phyloP scores from a whole-genome alignment of 2,888 invertebrate species.

The Nephrotoma appendiculata region DNA sequence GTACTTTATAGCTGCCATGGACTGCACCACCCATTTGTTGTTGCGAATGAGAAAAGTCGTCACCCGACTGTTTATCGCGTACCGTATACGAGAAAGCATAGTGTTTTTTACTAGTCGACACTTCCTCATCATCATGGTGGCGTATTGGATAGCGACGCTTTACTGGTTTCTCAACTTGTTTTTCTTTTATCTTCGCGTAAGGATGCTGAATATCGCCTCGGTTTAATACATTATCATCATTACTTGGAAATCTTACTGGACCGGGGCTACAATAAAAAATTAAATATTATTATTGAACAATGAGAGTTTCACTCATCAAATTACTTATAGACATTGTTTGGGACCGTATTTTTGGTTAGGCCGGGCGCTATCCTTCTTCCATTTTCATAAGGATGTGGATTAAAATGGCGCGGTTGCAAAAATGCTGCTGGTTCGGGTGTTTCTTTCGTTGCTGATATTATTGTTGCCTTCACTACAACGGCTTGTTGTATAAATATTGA shows the following conservation, averaged over 20 bases:
- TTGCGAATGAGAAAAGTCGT: slow-evolving; percentile 47
- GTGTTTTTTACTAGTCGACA: slow-evolving; percentile 23
- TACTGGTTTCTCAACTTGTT: neutral
- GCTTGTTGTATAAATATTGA: neutral
- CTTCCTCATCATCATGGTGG: neutral
- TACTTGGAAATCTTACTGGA: slow-evolving; percentile 10
- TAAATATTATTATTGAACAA: neutral
- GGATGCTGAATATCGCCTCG: slow-evolving; percentile 5
- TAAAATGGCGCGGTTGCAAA: slow-evolving; percentile 30
- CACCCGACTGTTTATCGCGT: slow-evolving; percentile 44
- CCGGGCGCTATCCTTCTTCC: neutral
- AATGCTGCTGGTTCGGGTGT: slow-evolving; percentile 26
- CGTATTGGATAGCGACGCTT: neutral
- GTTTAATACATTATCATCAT: neutral
- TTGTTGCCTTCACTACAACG: neutral
- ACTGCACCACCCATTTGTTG: slow-evolving; percentile 45
- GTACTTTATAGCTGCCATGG: slow-evolving; percentile 51
- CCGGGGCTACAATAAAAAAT: slow-evolving; percentile 7
- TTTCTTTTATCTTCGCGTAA: slow-evolving; percentile 5
- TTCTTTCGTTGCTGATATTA: slow-evolving; percentile 12
- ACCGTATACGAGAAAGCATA: slow-evolving; percentile 54
- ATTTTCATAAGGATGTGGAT: slow-evolving; percentile 28
- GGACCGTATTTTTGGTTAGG: neutral
- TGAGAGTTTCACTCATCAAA: neutral
- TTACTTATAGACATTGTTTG: neutral